A percentile compares a stretch with the other conserved stretches of the same genome.
phyloP scores from a whole-genome alignment of 2,797 vertebrate species.

The Dryobates pubescens region DNA sequence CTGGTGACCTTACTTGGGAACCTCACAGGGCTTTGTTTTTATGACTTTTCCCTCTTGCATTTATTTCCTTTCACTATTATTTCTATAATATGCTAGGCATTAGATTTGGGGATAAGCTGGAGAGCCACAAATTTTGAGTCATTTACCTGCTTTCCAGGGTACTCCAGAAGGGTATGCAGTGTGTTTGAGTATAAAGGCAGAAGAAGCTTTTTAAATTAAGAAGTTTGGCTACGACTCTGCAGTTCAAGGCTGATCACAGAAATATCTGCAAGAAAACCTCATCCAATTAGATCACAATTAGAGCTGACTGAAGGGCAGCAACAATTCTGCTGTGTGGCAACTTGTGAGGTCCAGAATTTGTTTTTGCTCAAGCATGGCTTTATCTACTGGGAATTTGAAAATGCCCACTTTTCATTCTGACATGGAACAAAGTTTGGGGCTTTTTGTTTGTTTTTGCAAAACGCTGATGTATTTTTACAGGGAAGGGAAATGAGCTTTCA shows the following conservation, averaged over 20 bases:
- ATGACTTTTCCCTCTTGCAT: background rate
- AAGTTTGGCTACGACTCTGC: background rate
- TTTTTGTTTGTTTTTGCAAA: constrained; percentile 22
- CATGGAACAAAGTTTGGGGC: background rate
- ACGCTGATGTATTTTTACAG: background rate
- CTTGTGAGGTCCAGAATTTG: constrained; percentile 61
- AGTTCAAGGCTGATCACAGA: background rate
- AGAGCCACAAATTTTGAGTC: background rate
- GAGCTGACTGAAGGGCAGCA: constrained; percentile 35
- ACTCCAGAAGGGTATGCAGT: background rate
- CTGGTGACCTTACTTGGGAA: constrained; percentile 50
- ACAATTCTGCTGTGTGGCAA: constrained; percentile 19
- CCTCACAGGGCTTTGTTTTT: constrained; percentile 8
- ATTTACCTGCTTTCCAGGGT: constrained; percentile 8
- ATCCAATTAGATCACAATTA: constrained; percentile 24
- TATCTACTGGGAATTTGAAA: constrained; percentile 52
- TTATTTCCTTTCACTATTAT: constrained; percentile 26
- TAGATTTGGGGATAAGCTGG: background rate
- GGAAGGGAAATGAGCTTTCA: background rate
- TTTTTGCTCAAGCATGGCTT: background rate
- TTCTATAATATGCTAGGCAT: background rate
- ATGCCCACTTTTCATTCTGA: constrained; percentile 39
- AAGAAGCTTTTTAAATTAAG: background rate
- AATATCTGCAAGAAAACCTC: constrained; percentile 4
- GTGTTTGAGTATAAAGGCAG: background rate